Evolutionary conservation across 2,888 invertebrate genomes (phyloP).

Genomic region (Acanthosepion lycidas): DNA sequence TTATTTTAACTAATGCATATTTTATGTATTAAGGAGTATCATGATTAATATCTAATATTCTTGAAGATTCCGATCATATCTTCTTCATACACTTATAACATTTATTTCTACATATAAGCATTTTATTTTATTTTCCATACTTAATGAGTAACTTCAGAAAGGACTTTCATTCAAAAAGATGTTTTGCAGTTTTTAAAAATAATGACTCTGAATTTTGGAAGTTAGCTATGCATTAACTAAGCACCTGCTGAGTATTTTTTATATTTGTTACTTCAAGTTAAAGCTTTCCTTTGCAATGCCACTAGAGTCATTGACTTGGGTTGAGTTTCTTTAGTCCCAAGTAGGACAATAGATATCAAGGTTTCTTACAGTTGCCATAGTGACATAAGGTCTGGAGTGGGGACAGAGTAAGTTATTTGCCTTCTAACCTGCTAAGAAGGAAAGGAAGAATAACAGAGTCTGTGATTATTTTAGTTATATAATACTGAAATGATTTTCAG

Average conservation of each 20-base stretch:
- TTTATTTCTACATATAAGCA: not conserved
- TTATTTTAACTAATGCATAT: too few species aligned
- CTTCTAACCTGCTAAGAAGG: not conserved
- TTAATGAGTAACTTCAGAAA: not conserved
- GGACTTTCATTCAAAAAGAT: not conserved
- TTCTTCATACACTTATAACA: not conserved
- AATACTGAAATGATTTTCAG: not conserved
- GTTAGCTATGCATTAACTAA: not conserved
- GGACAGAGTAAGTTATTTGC: not conserved
- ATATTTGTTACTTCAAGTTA: not conserved
- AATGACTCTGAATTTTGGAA: not conserved
- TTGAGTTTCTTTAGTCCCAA: not conserved
- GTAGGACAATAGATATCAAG: not conserved
- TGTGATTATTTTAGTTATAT: not conserved
- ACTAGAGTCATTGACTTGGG: not conserved
- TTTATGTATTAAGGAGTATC: too few species aligned
- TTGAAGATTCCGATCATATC: too few species aligned
- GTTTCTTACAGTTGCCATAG: constrained; percentile 17
- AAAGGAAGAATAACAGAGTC: not conserved
- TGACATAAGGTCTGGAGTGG: not conserved
- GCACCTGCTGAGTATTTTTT: not conserved
- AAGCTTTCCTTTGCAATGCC: not conserved
- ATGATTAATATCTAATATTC: too few species aligned
- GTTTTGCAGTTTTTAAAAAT: not conserved
- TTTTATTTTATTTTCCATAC: not conserved